Base-by-base conservation (phyloP, 1,140 invertebrate genomes). In the Uloborus diversus region DNA sequence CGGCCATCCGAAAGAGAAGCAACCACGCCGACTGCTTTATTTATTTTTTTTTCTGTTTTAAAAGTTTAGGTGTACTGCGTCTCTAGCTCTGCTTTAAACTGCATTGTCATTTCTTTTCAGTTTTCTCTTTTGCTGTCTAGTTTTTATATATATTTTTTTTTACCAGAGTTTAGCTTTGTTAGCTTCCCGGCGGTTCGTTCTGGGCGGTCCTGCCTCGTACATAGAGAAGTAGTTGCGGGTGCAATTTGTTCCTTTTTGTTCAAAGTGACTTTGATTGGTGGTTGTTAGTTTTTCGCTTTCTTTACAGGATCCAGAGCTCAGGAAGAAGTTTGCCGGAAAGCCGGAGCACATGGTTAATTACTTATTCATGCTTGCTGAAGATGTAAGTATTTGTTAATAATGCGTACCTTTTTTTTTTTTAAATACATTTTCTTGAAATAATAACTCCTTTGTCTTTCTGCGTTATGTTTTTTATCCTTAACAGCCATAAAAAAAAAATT, bases 301-400 rank as follows among this genome's bases (percentile, higher is more conserved):
- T 82, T 79, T 71, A 27, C 76, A 97, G 88, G 98, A 99, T 90
- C 97, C 97, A 0, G 90, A 93, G 17, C 88, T 99, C 23, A 89
- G 98, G 27, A 96, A 96, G 85, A 99, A 99, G 87, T 99, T 99
- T 88, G 94, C 93, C 27, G 98, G 98, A 32, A 96, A 97, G 85
- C 97, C 97, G 0, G 97, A 99, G 86, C 93, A 99, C 87, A 95
- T 99, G 4, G 91, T 99, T 81, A 99, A 99, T 87, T 99, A 96
- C 86, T 90, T 99, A 83, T 99, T 99, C 86, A 93, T 99, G 90
- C 86, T 99, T 49, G 97, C 97, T 51, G 97, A 99, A 89, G 97
- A 99, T 90, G 95, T 95, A 86, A 86, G 88, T 75, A 81, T 66
- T 28, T 9, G 49, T 70, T 71, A 30, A 81, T 47, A 11, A 25